phyloP scores from a whole-genome alignment of 2,888 invertebrate genomes.

The Drosophila histrio region DNA sequence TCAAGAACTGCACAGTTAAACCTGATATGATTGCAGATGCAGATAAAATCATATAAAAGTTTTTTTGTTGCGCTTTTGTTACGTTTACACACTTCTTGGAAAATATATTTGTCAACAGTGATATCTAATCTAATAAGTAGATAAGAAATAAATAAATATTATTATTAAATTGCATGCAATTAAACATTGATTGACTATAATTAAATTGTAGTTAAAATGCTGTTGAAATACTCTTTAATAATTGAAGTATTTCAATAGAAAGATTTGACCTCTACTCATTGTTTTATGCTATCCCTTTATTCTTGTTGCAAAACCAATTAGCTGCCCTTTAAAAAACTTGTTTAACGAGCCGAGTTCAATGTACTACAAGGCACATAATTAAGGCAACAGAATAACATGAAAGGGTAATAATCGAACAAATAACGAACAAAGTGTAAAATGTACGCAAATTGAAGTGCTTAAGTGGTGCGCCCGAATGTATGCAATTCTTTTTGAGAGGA shows the following conservation, averaged over 20 bases:
- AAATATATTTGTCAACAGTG: not conserved
- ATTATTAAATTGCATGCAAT: not conserved
- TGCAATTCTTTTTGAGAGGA: not conserved
- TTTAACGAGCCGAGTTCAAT: not conserved
- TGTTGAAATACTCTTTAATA: not conserved
- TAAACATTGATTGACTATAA: not conserved
- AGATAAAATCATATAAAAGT: not conserved
- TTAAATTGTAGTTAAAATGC: not conserved
- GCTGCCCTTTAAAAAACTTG: conserved; percentile 1
- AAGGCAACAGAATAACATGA: not conserved
- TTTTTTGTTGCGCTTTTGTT: not conserved
- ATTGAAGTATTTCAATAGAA: not conserved
- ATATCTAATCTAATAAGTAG: not conserved
- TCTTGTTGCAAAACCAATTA: conserved; percentile 8
- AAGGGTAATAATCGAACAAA: not conserved
- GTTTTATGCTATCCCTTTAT: not conserved
- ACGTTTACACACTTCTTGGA: not conserved
- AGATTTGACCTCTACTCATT: not conserved
- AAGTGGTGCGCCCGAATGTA: not conserved
- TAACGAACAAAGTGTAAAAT: not conserved
- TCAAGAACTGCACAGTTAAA: not conserved
- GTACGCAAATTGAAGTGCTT: not conserved
- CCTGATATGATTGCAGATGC: not conserved
- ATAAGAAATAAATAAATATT: not conserved
- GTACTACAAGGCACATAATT: not conserved